phyloP scores from a whole-genome alignment of 2,888 invertebrate species.

The Pedicia rivosa region DNA sequence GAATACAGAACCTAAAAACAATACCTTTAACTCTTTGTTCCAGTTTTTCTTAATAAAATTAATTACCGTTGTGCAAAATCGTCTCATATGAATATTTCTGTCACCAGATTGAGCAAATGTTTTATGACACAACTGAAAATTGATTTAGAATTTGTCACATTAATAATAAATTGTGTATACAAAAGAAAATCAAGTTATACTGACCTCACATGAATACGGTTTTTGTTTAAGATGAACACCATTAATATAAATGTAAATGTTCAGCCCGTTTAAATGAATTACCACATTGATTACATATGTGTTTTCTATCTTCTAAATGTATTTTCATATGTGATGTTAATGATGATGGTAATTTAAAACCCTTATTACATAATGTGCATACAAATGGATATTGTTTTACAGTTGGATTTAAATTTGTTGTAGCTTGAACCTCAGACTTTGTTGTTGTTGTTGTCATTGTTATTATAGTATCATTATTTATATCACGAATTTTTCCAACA shows the following conservation, averaged over 20 bases:
- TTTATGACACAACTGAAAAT: slow-evolving; percentile 8
- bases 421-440: background rate
- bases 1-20: no score
- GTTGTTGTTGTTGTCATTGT: background rate
- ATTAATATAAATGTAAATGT: slow-evolving; percentile 11
- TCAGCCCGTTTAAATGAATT: slow-evolving; percentile 12
- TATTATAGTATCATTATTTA: no score
- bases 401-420: background rate
- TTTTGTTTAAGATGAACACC: slow-evolving; percentile 12
- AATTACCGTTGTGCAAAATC: no score
- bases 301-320: slow-evolving; percentile 12
- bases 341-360: slow-evolving; percentile 11
- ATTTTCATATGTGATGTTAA: slow-evolving; percentile 11
- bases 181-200: background rate
- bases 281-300: slow-evolving; percentile 10
- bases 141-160: background rate
- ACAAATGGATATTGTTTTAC: slow-evolving; percentile 4
- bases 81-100: slow-evolving; percentile 11
- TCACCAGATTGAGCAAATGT: slow-evolving; percentile 11
- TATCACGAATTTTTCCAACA: background rate
- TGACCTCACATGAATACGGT: slow-evolving; percentile 11
- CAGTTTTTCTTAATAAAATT: no score
- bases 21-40: no score
- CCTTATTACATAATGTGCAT: slow-evolving; percentile 10
- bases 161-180: background rate